Conservation (phyloP, 92 coral and sea anemone species). For the Bergia sp. region DNA sequence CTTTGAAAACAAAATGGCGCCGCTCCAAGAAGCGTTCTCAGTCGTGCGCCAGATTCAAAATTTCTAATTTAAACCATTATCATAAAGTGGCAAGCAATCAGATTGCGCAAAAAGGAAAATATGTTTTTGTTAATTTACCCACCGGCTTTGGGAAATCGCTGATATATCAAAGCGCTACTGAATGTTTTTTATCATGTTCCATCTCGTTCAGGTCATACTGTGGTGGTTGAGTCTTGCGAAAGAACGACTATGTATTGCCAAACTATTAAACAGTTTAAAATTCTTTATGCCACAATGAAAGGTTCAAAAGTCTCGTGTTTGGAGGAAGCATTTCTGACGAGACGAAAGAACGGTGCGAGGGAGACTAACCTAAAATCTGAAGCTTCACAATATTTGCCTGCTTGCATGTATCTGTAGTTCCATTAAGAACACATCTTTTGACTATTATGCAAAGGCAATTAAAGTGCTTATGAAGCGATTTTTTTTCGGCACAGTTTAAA, state of each 20-base stretch:
- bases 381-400: too few relatives aligned
- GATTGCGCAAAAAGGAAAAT: background rate
- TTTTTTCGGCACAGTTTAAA: too few relatives aligned
- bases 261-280: slow-evolving; percentile 59
- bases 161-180: background rate
- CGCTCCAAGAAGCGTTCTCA: slow-evolving; percentile 6
- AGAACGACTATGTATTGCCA: slow-evolving; percentile 68
- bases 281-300: slow-evolving; percentile 53
- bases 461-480: too few relatives aligned
- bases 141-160: background rate
- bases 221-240: slow-evolving; percentile 8
- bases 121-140: background rate
- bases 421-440: too few relatives aligned
- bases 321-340: too few relatives aligned
- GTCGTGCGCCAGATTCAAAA: slow-evolving; percentile 6
- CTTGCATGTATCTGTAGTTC: too few relatives aligned
- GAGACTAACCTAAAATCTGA: too few relatives aligned
- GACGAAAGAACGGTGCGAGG: too few relatives aligned
- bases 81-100: background rate
- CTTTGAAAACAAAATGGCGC: background rate
- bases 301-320: background rate
- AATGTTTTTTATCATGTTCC: too few relatives aligned
- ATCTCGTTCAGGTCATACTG: too few relatives aligned
- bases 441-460: too few relatives aligned
- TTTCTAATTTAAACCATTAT: background rate